These are phyloP conservation scores for Orycteropus afer DNA, from an alignment of 2,113 vertebrate genomes.

Conservation along the genomic window DNA sequence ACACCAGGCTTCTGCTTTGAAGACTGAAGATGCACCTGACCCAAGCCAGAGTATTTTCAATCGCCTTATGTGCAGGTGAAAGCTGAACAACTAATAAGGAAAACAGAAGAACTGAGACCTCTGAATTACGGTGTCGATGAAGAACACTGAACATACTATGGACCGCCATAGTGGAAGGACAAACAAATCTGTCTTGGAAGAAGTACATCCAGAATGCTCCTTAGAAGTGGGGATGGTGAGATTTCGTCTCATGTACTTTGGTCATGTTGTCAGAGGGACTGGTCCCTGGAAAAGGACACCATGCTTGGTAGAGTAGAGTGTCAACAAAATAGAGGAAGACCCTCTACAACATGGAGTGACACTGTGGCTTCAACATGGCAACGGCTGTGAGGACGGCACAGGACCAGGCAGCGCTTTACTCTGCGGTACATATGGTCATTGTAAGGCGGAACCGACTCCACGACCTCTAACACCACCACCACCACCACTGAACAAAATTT, in stretches of 20 bases:
- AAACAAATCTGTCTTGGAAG: not conserved
- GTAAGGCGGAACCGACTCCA: too few species aligned
- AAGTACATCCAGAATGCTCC: not conserved
- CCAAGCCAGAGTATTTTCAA: too few species aligned
- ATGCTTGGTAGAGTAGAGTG: not conserved
- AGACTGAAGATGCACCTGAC: too few species aligned
- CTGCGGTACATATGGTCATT: too few species aligned
- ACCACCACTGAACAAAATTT: not conserved
- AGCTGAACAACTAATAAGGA: not conserved
- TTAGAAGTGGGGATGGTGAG: not conserved
- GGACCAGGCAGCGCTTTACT: not conserved
- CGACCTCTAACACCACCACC: too few species aligned
- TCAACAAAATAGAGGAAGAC: not conserved
- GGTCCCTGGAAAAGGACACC: too few species aligned
- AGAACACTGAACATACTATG: not conserved
- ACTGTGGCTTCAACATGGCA: not conserved
- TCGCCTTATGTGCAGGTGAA: too few species aligned
- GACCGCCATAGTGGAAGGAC: not conserved
- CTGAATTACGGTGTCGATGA: not conserved
- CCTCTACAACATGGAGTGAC: too few species aligned
- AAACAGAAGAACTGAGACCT: not conserved
- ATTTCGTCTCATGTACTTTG: not conserved
- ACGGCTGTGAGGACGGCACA: not conserved
- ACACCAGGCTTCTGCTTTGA: not conserved
- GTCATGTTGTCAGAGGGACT: not conserved